Conservation (phyloP, 2,888 invertebrate species). For the Oscheius onirici region DNA sequence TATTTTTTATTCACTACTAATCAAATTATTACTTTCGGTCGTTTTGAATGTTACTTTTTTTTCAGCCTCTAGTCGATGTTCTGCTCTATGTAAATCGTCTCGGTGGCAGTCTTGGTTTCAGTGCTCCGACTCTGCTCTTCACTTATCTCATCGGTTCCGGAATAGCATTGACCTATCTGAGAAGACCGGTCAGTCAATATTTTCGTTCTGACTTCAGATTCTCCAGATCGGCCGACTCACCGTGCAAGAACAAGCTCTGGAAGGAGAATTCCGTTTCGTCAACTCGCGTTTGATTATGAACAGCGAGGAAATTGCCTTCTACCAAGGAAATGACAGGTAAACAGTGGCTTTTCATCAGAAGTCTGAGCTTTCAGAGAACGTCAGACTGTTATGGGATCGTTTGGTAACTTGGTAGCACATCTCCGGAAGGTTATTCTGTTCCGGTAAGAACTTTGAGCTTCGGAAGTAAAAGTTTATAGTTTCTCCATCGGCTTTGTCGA, state of each 20-base stretch:
- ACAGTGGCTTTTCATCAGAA: neutral
- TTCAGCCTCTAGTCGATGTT: constrained; percentile 87
- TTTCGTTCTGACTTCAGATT: neutral
- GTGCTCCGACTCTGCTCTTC: constrained; percentile 90
- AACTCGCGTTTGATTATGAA: constrained; percentile 95
- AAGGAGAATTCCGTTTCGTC: constrained; percentile 96
- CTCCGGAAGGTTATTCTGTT: constrained; percentile 60
- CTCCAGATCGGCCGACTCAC: constrained; percentile 82
- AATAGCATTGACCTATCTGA: constrained; percentile 80
- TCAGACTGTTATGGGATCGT: constrained; percentile 85
- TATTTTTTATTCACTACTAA: no score
- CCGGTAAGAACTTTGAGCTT: no score
- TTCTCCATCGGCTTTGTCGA: constrained; percentile 88
- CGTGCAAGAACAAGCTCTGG: constrained; percentile 92
- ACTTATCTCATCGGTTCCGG: constrained; percentile 88
- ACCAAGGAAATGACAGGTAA: constrained; percentile 72
- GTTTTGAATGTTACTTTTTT: no score
- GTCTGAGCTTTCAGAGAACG: constrained; percentile 80
- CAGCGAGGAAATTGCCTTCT: constrained; percentile 88
- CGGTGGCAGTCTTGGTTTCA: constrained; percentile 83
- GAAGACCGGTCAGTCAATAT: constrained; percentile 57
- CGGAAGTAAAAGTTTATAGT: no score
- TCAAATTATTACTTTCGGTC: no score
- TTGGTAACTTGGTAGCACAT: constrained; percentile 81
- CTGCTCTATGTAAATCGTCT: constrained; percentile 90